Base-by-base conservation (phyloP, 23 tunicate genomes). In the Ascidia mentula region DNA sequence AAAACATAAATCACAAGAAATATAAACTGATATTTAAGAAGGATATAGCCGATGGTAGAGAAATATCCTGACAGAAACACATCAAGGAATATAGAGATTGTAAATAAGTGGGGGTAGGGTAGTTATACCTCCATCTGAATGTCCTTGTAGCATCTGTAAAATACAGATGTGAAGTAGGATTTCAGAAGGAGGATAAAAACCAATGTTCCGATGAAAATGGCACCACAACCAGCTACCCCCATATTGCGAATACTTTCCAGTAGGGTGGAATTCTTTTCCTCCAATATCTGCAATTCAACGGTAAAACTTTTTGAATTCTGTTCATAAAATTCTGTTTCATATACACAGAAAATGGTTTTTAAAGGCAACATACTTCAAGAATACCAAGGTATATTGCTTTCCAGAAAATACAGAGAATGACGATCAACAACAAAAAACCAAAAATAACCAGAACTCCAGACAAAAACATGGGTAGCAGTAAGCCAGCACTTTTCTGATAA, bases 141-240 rank as follows among this genome's bases (percentile, higher is more conserved):
- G 39, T 70, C 61, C 39, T 81, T 81, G 78, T 81, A 72, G 65
- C 77, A 81, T 37, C 75, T 72, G 85, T 81, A 81, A 26, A 81
- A 78, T 53, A 81, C 73, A 42, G 85, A 70, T 20, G 73, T 71
- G 40, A 81, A 40, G 78, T 81, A 81, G 59, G 36, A 70, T 37
- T 81, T 81, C 36, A 81, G 38, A 40, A 81, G 42, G 17, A 81
- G 38, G 30, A 81, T 33, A 40, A 73, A 20, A 31, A 72, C 39
- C 78, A 81, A 69, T 13, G 59, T 37, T 12, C 40, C 38, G 46
- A 81, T 36, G 59, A 81, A 78, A 38, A 81, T 72, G 65, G 37
- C 37, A 24, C 61, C 78, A 53, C 72, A 34, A 39, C 53, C 46
- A 71, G 40, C 17, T 72, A 31, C 32, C 45, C 73, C 36, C 22